Base-by-base conservation (phyloP, 2,888 invertebrate species). In the Lepidochitona cinerea region DNA sequence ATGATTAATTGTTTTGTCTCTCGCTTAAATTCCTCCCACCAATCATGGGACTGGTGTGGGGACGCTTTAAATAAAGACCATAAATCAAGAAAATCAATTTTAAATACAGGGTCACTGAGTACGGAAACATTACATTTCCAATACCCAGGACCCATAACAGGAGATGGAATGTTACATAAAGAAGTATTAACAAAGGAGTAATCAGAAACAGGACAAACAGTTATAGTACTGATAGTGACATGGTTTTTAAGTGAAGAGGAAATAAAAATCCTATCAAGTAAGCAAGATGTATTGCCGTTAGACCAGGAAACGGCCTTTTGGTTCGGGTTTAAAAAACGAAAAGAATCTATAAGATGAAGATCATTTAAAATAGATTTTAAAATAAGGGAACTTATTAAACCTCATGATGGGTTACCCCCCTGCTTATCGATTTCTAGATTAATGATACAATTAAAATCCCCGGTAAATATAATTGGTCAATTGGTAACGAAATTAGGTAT, bases 391-490 rank as follows among this genome's bases (percentile, higher is more conserved):
- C 71, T 64, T 6, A 37, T n/a, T 9, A 41, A 29, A 18, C 71
- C 71, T 23, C 37, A 6, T 14, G 7, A 2, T 14, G 64, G 64
- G n/a, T 36, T 71, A 1, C 71, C 71, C 1, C 71, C 71, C 5
- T 23, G 18, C 41, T 71, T 71, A 59, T 71, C 71, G 7, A 71
- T 12, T 4, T 18, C 9, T n/a, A 37, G 18, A 49, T 59, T 32
- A 6, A 37, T 2, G 4, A 71, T 41, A 37, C 71, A 71, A 29
- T 71, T 71, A 29, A 71, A 71, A 49, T 71, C 71, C 7, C 71
- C 71, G n/a, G 41, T 64, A 1, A 71, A 36, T n/a, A 71, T 37
- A 37, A 71, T 18, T 14, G 18, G 18, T 26, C 71, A 64, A 37
- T 41, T n/a, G 23, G 71, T 59, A 7, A 32, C 37, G 6, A 64